Evolutionary conservation across 2,888 invertebrate species (phyloP).

Genomic region (Pardosa pseudoannulata): DNA sequence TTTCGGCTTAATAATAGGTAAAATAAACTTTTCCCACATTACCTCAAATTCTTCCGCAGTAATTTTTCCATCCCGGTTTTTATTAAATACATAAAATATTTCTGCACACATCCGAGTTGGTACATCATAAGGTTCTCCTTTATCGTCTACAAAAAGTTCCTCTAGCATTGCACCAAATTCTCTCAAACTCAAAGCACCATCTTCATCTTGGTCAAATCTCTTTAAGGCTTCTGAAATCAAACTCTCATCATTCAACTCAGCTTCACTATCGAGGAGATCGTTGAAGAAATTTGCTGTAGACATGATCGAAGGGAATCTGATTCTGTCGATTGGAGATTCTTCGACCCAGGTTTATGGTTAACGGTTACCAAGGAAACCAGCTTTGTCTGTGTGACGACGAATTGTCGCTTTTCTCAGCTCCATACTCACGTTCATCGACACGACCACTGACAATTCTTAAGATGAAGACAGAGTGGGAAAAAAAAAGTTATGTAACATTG

Average conservation of each 20-base stretch:
- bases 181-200: slow-evolving; percentile 85
- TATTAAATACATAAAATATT: slow-evolving; percentile 70
- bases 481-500: no score
- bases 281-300: slow-evolving; percentile 49
- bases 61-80: slow-evolving; percentile 79
- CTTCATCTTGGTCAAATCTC: slow-evolving; percentile 80
- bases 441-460: no score
- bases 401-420: neutral
- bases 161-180: slow-evolving; percentile 90
- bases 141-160: slow-evolving; percentile 90
- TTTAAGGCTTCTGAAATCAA: slow-evolving; percentile 30
- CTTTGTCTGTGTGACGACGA: slow-evolving; percentile 13
- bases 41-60: slow-evolving; percentile 89
- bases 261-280: slow-evolving; percentile 9
- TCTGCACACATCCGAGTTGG: slow-evolving; percentile 64
- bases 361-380: slow-evolving; percentile 6
- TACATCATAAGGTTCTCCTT: slow-evolving; percentile 88
- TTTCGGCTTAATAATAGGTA: slow-evolving; percentile 88
- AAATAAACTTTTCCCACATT: slow-evolving; percentile 93
- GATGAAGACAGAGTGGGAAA: no score
- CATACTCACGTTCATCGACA: neutral
- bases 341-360: neutral
- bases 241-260: slow-evolving; percentile 10
- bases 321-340: slow-evolving; percentile 4
- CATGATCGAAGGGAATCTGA: slow-evolving; percentile 14